Evolutionary conservation across 1,140 invertebrate species (phyloP).

Genomic region (Listronotus oregonensis): DNA sequence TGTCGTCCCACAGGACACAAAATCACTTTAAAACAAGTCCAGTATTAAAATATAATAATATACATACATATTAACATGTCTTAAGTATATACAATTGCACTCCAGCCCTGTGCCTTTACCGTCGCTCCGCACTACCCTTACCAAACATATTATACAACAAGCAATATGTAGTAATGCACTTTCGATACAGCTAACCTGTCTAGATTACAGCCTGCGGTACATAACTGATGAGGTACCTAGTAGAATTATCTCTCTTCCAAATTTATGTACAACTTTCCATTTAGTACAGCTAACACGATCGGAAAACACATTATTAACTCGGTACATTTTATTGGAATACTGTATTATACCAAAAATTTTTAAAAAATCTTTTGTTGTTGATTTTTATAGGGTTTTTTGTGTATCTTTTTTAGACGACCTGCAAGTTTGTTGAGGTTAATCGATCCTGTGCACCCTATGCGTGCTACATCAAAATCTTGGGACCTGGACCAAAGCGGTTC

Average conservation of each 20-base stretch:
- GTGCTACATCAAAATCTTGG: too few relatives aligned
- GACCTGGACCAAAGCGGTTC: too few relatives aligned
- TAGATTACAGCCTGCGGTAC: slow-evolving; percentile 58
- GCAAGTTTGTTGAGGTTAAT: too few relatives aligned
- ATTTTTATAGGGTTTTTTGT: too few relatives aligned
- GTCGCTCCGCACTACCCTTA: slow-evolving; percentile 53
- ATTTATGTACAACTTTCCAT: slow-evolving; percentile 14
- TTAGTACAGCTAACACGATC: background rate
- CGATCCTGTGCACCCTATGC: too few relatives aligned
- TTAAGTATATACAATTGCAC: slow-evolving; percentile 56
- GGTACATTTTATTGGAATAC: too few relatives aligned
- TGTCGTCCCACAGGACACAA: slow-evolving; percentile 16
- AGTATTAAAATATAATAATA: slow-evolving; percentile 55
- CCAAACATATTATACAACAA: slow-evolving; percentile 51
- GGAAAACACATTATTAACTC: background rate
- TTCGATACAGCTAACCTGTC: slow-evolving; percentile 57
- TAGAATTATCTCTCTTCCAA: slow-evolving; percentile 50
- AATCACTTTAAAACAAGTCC: slow-evolving; percentile 49
- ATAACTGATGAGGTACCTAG: slow-evolving; percentile 57
- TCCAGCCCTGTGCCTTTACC: slow-evolving; percentile 49
- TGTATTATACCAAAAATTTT: too few relatives aligned
- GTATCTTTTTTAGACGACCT: too few relatives aligned
- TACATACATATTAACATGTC: slow-evolving; percentile 54
- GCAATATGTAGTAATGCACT: slow-evolving; percentile 57
- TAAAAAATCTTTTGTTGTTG: too few relatives aligned